Evolutionary conservation across 1,140 invertebrate species (phyloP), one percentile per base, ranked within the genome.

Genomic region (Pomacea maculata): DNA sequence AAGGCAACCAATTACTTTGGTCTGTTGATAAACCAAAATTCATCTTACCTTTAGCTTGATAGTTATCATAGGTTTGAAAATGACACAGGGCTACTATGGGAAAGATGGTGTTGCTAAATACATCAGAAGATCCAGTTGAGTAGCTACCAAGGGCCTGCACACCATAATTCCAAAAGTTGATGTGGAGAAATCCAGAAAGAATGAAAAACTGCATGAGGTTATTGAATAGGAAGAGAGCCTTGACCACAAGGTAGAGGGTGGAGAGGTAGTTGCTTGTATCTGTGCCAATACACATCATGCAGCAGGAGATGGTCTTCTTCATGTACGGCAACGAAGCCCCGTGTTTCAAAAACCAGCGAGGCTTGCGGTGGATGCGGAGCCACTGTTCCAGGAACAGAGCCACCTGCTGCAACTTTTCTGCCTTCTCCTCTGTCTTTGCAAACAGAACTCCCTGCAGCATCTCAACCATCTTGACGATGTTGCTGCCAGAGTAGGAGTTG

Each of bases 11-110:
- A 45, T 45, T 45, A 45, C 34, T 45, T 25, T 45, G 34, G 34
- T 45, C 34, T 45, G 34, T 45, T 45, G 34, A 45, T 6, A 45
- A 45, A 45, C 34, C 34, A 3, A 70, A 29, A 12, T 8, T 11
- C 68, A 70, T 14, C 68, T 29, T 21, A 25, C n/a, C 45, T 83
- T 67, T 85, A 67, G 57, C 86, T 84, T 75, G 86, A 78, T 21
- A 92, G 83, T 25, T 91, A 90, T 72, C 92, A 86, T 77, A 77
- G 21, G 92, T 91, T 78, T 91, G 87, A 85, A 93, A 93, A 84
- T 93, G 92, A 84, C 92, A 93, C 79, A 93, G 87, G 1, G 92
- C 93, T 2, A 93, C 90, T 29, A 92, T 85, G 17, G 92, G 92
- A 85, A 93, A 93, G 57, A 90, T 79, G 82, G 81, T 55, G 52